Base-by-base conservation (phyloP, 2,888 invertebrate genomes). In the Eristalis arbustorum region DNA sequence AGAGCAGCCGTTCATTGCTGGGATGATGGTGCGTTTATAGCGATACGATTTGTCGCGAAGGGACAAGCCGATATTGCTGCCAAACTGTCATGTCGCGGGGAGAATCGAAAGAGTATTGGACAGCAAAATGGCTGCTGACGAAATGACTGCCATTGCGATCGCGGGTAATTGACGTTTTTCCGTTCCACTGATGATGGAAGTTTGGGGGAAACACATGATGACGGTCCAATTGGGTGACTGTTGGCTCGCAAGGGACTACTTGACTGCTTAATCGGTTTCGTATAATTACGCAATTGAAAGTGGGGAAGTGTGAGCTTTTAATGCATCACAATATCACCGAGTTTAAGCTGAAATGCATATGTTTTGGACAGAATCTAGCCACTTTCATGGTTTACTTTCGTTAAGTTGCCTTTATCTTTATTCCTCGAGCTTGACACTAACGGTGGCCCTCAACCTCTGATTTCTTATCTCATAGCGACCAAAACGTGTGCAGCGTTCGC, bases 101-200 rank as follows among this genome's bases (percentile, higher is more conserved):
- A 69, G 71, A 34, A 63, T 57, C 5, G 71, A 37, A 69, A 22
- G 13, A 63, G 31, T 18, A n/a, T 61, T 13, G 31, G 25, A 67
- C n/a, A 57, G 59, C 68, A 85, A 75, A 77, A 84, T 75, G 73
- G 84, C 75, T 68, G 84, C 77, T 82, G 85, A 82, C 82, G 82
- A 64, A 59, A 73, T 77, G 59, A 74, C 73, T 77, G 73, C 82
- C 61, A 82, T 85, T 85, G 77, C 82, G 73, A 82, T 82, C 69
- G 68, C 8, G 68, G 62, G 62, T 57, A 81, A 69, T 61, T 28
- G 84, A 59, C 63, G 68, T 77, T 68, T 28, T 64, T 76, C 76
- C 31, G 22, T n/a, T 57, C 8, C 31, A 37, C 66, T 74, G 25
- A n/a, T 68, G 84, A 74, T 49, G 49, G 49, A 6, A 49, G 49